Conservation (phyloP, 2,888 invertebrate species). For the Sphaerophoria rueppellii region DNA sequence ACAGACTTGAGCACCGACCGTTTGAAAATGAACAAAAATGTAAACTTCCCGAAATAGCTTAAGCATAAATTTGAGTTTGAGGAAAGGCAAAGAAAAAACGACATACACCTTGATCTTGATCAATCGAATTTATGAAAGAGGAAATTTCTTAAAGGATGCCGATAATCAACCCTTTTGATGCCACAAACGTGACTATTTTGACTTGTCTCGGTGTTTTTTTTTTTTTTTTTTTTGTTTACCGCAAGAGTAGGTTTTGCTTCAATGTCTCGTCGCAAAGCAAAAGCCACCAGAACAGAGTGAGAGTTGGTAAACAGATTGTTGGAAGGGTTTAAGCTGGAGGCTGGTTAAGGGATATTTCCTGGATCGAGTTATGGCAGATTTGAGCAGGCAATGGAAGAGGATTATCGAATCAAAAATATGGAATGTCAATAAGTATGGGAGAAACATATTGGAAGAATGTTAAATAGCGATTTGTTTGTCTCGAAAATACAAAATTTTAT, state of each 20-base stretch:
- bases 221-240: not conserved
- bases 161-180: slow-evolving; percentile 34
- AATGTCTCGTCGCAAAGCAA: not conserved
- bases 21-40: not conserved
- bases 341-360: no score
- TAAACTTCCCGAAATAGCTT: not conserved
- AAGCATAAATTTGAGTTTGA: not conserved
- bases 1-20: not conserved
- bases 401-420: no score
- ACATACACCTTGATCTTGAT: not conserved
- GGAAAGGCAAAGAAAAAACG: not conserved
- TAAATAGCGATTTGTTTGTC: no score
- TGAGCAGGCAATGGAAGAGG: no score
- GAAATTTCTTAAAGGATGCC: slow-evolving; percentile 24
- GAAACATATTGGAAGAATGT: no score
- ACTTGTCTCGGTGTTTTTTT: not conserved
- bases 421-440: no score
- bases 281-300: slow-evolving; percentile 1
- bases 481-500: no score
- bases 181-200: slow-evolving; percentile 13
- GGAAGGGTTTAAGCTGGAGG: no score
- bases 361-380: no score
- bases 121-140: slow-evolving; percentile 32
- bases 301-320: not conserved
- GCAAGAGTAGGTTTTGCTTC: slow-evolving; percentile 3